Evolutionary conservation across 1,140 invertebrate genomes (phyloP).

Genomic region (Heliothis virescens): DNA sequence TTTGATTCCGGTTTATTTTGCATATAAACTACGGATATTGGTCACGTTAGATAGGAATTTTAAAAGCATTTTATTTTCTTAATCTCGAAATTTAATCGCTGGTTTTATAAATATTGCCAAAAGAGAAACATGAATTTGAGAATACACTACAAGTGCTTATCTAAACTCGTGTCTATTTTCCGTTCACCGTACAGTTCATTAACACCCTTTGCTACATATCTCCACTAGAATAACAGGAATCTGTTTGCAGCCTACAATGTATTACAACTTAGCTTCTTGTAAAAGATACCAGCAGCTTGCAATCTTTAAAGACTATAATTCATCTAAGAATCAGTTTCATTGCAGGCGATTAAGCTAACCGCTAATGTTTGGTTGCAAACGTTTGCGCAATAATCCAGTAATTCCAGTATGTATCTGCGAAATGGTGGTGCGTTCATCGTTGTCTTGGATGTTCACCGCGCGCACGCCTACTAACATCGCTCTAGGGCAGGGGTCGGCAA

Average conservation of each 20-base stretch:
- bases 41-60: not conserved
- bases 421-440: conserved; percentile 47
- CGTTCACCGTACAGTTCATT: no score
- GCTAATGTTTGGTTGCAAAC: conserved; percentile 55
- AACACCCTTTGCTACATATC: not conserved
- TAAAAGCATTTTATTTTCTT: not conserved
- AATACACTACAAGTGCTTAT: not conserved
- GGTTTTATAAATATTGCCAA: no score
- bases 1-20: conserved; percentile 23
- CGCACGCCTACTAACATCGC: conserved; percentile 55
- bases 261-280: conserved; percentile 17
- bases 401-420: conserved; percentile 49
- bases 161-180: not conserved
- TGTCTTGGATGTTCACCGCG: conserved; percentile 45
- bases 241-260: conserved; percentile 17
- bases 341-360: conserved; percentile 58
- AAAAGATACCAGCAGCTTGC: conserved; percentile 25
- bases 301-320: conserved; percentile 51
- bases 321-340: conserved; percentile 55
- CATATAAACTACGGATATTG: conserved; percentile 14
- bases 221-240: conserved; percentile 3
- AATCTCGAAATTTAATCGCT: no score
- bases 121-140: no score
- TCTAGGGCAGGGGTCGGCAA: no score
- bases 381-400: conserved; percentile 55